Evolutionary conservation across 2,113 vertebrate genomes (phyloP).

Genomic region (Micromys minutus): DNA sequence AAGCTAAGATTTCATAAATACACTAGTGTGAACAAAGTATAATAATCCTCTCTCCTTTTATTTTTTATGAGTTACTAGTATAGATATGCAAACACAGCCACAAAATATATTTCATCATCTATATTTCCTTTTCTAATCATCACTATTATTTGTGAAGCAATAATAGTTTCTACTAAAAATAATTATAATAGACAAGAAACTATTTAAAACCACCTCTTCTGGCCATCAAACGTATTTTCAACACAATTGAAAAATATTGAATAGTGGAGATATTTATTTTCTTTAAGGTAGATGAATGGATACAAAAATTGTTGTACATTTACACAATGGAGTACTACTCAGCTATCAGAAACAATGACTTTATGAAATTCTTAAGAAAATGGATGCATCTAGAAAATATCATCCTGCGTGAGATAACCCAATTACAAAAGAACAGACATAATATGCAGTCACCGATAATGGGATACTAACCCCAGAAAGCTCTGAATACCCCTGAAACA

Average conservation of each 20-base stretch:
- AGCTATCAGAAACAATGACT: too few species aligned
- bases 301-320: too few species aligned
- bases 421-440: too few species aligned
- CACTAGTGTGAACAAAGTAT: neutral
- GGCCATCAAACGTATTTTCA: neutral
- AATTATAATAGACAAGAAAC: neutral
- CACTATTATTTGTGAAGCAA: neutral
- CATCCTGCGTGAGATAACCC: too few species aligned
- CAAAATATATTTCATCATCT: neutral
- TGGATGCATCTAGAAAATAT: too few species aligned
- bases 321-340: too few species aligned
- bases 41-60: neutral
- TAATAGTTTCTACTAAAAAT: neutral
- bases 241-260: neutral
- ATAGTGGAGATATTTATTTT: neutral
- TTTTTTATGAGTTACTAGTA: neutral
- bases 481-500: too few species aligned
- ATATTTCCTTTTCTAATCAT: neutral
- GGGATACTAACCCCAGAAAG: too few species aligned
- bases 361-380: too few species aligned
- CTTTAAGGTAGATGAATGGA: conserved; percentile 1
- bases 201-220: neutral
- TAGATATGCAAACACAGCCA: neutral
- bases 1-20: neutral
- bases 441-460: too few species aligned